Percentiles rank a stretch among this genome's conserved stretches.
These are phyloP conservation scores for Acronicta alni DNA, from an alignment of 2,888 invertebrate genomes.

Conservation along the genomic window DNA sequence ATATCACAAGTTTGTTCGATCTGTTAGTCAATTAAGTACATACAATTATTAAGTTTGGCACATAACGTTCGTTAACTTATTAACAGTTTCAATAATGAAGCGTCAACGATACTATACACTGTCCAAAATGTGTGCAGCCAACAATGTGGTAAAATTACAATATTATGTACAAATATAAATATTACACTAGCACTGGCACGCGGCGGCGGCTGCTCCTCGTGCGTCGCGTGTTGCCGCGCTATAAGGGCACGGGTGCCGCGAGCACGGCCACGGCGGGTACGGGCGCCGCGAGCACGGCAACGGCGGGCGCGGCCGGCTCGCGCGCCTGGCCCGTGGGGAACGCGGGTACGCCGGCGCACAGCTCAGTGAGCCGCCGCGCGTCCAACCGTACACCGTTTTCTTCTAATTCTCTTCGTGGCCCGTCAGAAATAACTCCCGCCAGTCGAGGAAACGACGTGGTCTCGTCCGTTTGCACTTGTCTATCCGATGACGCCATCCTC, in stretches of 20 bases:
- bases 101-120: slow-evolving; percentile 2
- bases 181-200: slow-evolving; percentile 64
- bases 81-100: slow-evolving; percentile 5
- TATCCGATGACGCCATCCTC: slow-evolving; percentile 70
- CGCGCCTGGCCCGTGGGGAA: slow-evolving; percentile 30
- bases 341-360: slow-evolving; percentile 56
- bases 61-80: slow-evolving; percentile 8
- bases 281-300: slow-evolving; percentile 32
- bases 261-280: slow-evolving; percentile 44
- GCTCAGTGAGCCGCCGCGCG: slow-evolving; percentile 59
- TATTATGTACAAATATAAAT: slow-evolving; percentile 1
- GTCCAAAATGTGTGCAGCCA: not conserved
- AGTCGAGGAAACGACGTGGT: slow-evolving; percentile 53
- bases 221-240: slow-evolving; percentile 52
- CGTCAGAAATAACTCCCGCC: slow-evolving; percentile 17
- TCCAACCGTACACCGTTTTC: slow-evolving; percentile 61
- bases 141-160: not conserved
- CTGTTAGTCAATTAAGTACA: not conserved
- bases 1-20: slow-evolving; percentile 67
- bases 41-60: not conserved
- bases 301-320: slow-evolving; percentile 51
- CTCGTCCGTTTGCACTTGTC: slow-evolving; percentile 81
- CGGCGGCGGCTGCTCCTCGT: slow-evolving; percentile 52
- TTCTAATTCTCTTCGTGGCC: slow-evolving; percentile 16
- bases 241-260: slow-evolving; percentile 60